A percentile compares a stretch with the other conserved stretches of the same genome.
These are phyloP conservation scores for Pollicipes pollicipes DNA, from an alignment of 1,140 invertebrate genomes.

Conservation along the genomic window DNA sequence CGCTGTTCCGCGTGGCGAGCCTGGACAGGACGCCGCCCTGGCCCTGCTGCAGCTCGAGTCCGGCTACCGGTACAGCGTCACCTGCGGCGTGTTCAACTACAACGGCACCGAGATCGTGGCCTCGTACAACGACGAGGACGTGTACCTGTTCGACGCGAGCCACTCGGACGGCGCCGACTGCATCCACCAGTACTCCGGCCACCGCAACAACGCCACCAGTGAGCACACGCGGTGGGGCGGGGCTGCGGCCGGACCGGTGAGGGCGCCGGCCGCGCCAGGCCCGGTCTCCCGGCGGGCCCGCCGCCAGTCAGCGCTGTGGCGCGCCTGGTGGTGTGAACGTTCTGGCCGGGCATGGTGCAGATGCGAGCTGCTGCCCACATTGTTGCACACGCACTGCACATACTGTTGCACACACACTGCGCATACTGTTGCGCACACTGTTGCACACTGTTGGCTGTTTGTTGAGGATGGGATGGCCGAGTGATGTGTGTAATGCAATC, in stretches of 20 bases:
- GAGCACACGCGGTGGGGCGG: conserved; percentile 5
- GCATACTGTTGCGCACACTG: too few relatives aligned
- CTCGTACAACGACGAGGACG: conserved; percentile 82
- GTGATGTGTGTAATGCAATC: conserved; percentile 7
- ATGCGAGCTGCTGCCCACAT: conserved; percentile 2
- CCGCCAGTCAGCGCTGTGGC: too few relatives aligned
- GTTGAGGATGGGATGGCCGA: not conserved
- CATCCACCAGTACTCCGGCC: conserved; percentile 47
- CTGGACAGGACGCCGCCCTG: too few relatives aligned
- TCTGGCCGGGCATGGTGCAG: conserved; percentile 1
- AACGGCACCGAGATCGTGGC: conserved; percentile 77
- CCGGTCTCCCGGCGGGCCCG: too few relatives aligned
- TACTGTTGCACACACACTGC: too few relatives aligned
- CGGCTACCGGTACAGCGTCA: conserved; percentile 41
- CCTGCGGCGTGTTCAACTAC: conserved; percentile 76
- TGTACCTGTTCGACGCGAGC: conserved; percentile 68
- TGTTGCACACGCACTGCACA: not conserved
- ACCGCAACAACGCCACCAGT: conserved; percentile 36
- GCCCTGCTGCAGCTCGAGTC: conserved; percentile 11
- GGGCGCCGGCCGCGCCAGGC: too few relatives aligned
- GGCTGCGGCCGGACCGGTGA: too few relatives aligned
- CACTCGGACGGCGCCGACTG: conserved; percentile 37
- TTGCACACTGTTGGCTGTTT: too few relatives aligned
- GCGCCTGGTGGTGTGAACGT: too few relatives aligned
- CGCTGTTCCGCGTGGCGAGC: too few relatives aligned